phyloP scores from a whole-genome alignment of 2,797 vertebrate species.

The Apodemus agrarius region DNA sequence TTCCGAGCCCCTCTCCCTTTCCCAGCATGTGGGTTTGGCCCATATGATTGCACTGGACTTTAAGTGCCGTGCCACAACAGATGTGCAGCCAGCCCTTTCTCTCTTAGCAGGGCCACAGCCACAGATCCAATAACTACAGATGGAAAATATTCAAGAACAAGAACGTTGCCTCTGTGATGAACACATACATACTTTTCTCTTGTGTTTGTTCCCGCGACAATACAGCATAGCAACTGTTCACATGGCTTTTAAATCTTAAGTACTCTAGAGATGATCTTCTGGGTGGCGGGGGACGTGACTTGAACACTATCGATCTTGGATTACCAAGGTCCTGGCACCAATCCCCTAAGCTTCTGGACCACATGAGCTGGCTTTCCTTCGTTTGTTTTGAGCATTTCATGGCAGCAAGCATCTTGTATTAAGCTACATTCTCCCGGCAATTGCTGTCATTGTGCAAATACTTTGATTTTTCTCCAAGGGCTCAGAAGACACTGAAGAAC shows the following conservation, averaged over 20 bases:
- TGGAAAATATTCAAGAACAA: not conserved
- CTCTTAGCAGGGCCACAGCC: not conserved
- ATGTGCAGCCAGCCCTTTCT: not conserved
- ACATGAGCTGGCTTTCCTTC: not conserved
- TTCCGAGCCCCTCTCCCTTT: constrained; percentile 4
- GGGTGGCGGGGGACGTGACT: no score
- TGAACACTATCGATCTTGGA: not conserved
- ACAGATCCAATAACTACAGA: not conserved
- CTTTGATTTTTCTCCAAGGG: not conserved
- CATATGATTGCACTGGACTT: not conserved
- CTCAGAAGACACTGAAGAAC: not conserved
- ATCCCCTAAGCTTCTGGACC: not conserved
- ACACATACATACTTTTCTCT: not conserved
- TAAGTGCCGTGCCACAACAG: not conserved
- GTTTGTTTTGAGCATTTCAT: constrained; percentile 15
- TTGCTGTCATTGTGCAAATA: not conserved
- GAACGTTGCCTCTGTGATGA: not conserved
- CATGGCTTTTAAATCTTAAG: not conserved
- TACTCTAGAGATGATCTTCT: not conserved
- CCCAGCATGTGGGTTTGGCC: not conserved
- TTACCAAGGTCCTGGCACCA: not conserved
- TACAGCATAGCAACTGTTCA: not conserved
- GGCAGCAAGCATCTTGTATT: not conserved
- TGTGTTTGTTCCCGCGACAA: not conserved
- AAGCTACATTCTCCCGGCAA: not conserved